Evolutionary conservation across 2,113 vertebrate species (phyloP).

Genomic region (Oenanthe melanoleuca): DNA sequence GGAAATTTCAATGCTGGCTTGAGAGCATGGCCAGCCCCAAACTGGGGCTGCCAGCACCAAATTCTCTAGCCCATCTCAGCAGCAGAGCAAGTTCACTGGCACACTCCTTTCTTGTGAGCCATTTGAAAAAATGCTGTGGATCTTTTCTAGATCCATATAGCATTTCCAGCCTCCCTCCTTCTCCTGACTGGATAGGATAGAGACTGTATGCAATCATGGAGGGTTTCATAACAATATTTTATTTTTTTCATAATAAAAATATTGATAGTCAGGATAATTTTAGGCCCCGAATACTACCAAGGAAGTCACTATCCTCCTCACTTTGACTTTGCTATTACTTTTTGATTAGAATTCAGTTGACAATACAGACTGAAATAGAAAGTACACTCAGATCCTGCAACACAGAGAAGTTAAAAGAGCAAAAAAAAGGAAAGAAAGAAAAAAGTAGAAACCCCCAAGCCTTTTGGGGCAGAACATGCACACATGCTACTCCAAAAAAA

Average conservation of each 20-base stretch:
- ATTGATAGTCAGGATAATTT: background rate
- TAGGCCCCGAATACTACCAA: background rate
- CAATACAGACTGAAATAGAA: background rate
- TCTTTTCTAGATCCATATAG: background rate
- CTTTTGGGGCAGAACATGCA: background rate
- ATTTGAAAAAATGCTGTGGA: background rate
- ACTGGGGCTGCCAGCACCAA: background rate
- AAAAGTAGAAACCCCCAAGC: background rate
- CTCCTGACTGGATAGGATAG: background rate
- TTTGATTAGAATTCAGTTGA: background rate
- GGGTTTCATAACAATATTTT: background rate
- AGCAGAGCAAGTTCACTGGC: background rate
- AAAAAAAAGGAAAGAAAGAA: background rate
- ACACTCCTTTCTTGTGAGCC: fast-evolving
- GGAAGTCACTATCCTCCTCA: background rate
- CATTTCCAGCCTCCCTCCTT: too few relatives aligned
- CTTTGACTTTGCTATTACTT: background rate
- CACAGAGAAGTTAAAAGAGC: background rate
- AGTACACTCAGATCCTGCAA: background rate
- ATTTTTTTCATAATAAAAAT: background rate
- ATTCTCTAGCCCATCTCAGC: background rate
- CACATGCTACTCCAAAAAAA: background rate
- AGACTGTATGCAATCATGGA: background rate
- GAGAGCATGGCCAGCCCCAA: background rate
- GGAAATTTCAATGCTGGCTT: background rate